Evolutionary conservation across 2,888 invertebrate genomes (phyloP).

Genomic region (Calliopum simillimum): DNA sequence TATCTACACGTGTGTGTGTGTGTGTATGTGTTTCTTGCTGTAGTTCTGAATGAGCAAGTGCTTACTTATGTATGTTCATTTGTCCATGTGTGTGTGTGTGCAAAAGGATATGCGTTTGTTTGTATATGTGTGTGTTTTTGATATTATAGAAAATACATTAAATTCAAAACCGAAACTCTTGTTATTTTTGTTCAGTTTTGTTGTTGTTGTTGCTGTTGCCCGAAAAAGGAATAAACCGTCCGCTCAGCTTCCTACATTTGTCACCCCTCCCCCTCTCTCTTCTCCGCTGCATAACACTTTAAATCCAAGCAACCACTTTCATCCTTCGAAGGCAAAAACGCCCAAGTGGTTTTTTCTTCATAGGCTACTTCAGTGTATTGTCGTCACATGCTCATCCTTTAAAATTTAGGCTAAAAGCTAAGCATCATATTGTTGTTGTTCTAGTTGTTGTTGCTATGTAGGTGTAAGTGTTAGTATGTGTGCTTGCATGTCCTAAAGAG

Average conservation of each 20-base stretch:
- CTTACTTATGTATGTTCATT: conserved; percentile 18
- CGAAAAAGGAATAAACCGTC: conserved; percentile 41
- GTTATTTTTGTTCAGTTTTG: conserved; percentile 40
- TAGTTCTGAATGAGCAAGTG: conserved; percentile 1
- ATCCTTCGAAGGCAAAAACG: not conserved
- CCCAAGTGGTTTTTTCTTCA: conserved; percentile 9
- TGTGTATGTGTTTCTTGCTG: conserved; percentile 27
- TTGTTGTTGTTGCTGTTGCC: not conserved
- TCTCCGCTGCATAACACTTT: conserved; percentile 16
- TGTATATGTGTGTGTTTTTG: conserved; percentile 30
- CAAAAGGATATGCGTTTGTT: conserved; percentile 24
- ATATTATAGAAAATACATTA: conserved; percentile 63
- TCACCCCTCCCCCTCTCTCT: not conserved
- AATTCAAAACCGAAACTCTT: conserved; percentile 51
- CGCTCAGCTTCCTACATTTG: not conserved
- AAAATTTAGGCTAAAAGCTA: conserved; percentile 24
- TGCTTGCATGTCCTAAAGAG: not conserved
- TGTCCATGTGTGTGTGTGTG: conserved; percentile 28
- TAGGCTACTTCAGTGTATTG: conserved; percentile 10
- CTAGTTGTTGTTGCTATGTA: not conserved
- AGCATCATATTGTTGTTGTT: not conserved
- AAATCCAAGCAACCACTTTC: conserved; percentile 9
- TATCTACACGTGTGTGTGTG: conserved; percentile 1
- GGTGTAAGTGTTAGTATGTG: conserved; percentile 1
- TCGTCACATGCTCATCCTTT: conserved; percentile 22